Conservation (phyloP, 2,113 vertebrate genomes). For the Numenius arquata region DNA sequence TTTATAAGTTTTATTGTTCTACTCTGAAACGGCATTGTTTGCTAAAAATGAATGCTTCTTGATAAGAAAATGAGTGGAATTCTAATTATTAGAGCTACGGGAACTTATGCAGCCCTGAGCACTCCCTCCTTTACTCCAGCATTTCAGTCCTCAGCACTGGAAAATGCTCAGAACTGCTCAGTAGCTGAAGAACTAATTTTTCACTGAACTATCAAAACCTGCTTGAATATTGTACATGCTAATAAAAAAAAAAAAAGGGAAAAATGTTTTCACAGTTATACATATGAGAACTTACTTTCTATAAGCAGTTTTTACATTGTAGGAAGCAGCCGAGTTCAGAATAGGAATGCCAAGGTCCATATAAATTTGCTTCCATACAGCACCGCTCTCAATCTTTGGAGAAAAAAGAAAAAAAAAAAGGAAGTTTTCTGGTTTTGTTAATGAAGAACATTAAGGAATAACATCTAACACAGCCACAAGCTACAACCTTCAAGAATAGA, state of each 20-base stretch:
- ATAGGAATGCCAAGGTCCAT: conserved; percentile 98
- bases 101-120: neutral
- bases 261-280: neutral
- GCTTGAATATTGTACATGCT: neutral
- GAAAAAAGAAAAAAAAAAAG: too few species aligned
- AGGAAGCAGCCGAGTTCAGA: conserved; percentile 97
- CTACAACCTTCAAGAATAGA: neutral
- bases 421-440: neutral
- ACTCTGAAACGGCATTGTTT: neutral
- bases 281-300: conserved; percentile 86
- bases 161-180: neutral
- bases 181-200: neutral
- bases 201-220: neutral
- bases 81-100: neutral
- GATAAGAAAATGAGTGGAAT: neutral
- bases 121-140: neutral
- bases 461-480: neutral
- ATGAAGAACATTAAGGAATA: neutral
- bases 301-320: conserved; percentile 99
- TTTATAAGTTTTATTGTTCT: neutral
- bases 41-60: neutral
- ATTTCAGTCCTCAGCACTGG: neutral
- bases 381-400: conserved; percentile 93
- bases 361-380: conserved; percentile 99
- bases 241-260: neutral